Evolutionary conservation across 2,888 invertebrate species (phyloP), one percentile per base, ranked within the genome.

Genomic region (Brachypterus glaber): DNA sequence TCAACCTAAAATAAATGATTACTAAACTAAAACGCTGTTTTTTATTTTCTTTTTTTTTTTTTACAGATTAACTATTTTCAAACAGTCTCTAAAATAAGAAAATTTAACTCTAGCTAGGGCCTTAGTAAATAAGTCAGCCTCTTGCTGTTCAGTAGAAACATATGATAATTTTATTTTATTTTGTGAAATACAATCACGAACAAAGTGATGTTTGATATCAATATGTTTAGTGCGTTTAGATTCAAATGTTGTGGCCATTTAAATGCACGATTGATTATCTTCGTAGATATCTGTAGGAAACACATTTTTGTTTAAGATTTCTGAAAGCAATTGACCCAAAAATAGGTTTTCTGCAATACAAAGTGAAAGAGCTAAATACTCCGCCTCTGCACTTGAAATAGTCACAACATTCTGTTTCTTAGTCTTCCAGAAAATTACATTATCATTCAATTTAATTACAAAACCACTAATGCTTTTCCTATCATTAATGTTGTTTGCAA

Each of bases 381-480:
- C 41, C 1, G 40, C 30, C 25, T 42, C 37, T n/a, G 45, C 37
- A 30, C 29, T 39, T 27, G 39, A 39, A 15, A 44, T 13, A 11
- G 44, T 27, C 2, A 44, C 39, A 31, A 35, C 25, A 32, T 25
- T 31, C 37, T 46, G 41, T 15, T 44, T 46, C 13, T 40, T 46
- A 14, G 37, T 35, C 36, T 37, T 41, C 44, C 44, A 46, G 5
- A 27, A 30, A 13, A 46, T 24, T 26, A 30, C 9, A 37, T 46
- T 42, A 18, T 39, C 18, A 29, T 39, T 42, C 11, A 46, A 13
- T 31, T 46, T 39, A 9, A 44, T 33, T 16, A 46, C 30, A 35
- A 39, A 44, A 11, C 40, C 47, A 8, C 41, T 33, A 11, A 45
- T 39, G 36, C 43, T 45, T 29, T 47, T 47, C 12, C 44, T 26